Percentiles rank a stretch among this genome's conserved stretches.
Evolutionary conservation across 2,113 vertebrate genomes (phyloP).

Genomic region (Lasiurus borealis): DNA sequence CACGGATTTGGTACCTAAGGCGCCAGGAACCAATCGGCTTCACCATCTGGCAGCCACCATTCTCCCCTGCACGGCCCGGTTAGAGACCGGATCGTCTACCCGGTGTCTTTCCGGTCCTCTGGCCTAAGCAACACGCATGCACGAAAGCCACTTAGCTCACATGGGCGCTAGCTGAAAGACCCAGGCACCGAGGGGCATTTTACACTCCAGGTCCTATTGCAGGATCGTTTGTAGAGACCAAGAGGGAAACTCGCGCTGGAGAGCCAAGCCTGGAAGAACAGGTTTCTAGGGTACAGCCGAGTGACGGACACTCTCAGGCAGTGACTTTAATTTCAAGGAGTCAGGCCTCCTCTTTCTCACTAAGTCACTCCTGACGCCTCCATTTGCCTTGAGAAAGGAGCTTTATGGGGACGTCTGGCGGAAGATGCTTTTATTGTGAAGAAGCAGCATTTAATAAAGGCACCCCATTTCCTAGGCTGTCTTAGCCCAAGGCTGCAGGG

Average conservation of each 20-base stretch:
- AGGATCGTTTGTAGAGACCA: not conserved
- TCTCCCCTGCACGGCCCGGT: not conserved
- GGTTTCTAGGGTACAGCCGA: not conserved
- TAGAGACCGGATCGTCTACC: not conserved
- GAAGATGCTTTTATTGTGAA: constrained; percentile 27
- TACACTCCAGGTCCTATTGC: not conserved
- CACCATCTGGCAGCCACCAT: not conserved
- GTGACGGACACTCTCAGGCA: not conserved
- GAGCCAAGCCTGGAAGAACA: not conserved
- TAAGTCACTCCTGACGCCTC: constrained; percentile 41
- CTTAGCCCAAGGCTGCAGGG: not conserved
- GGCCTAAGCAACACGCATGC: not conserved
- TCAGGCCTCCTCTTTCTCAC: not conserved
- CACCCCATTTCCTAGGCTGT: not conserved
- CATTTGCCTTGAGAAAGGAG: not conserved
- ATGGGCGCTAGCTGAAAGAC: not conserved
- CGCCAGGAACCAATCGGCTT: not conserved
- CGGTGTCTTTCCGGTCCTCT: not conserved
- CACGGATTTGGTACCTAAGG: not conserved
- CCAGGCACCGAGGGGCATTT: not conserved
- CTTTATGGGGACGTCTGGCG: not conserved
- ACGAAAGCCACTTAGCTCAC: not conserved
- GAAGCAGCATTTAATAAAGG: not conserved
- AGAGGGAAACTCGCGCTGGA: not conserved
- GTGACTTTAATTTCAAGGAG: constrained; percentile 19